These are phyloP conservation scores for Egretta garzetta DNA, from an alignment of 2,113 vertebrate genomes.

Conservation along the genomic window DNA sequence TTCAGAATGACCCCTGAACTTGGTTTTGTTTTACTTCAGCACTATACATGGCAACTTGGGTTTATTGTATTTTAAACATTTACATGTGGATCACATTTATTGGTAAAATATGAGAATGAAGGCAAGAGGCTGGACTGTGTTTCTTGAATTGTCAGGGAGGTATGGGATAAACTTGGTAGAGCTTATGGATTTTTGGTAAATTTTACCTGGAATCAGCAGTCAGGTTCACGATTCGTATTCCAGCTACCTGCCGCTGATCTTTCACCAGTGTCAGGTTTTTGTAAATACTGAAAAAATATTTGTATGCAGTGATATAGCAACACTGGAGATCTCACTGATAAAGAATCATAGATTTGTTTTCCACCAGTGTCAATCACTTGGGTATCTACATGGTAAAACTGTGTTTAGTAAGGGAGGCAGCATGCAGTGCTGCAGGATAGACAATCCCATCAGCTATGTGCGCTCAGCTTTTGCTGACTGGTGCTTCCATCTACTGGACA, in stretches of 20 bases:
- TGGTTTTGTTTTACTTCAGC: not conserved
- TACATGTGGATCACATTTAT: not conserved
- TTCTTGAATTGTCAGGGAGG: not conserved
- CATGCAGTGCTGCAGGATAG: not conserved
- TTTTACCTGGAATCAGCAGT: not conserved
- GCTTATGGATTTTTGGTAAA: not conserved
- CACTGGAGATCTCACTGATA: not conserved
- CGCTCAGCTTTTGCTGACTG: not conserved
- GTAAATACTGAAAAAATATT: not conserved
- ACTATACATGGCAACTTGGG: not conserved
- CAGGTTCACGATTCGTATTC: not conserved
- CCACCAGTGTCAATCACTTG: not conserved
- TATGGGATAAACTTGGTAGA: not conserved
- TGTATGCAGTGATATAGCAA: not conserved
- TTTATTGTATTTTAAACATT: not conserved
- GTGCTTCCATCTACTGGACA: constrained; percentile 57
- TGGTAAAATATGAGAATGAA: not conserved
- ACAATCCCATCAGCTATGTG: rapidly evolving
- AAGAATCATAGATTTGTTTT: not conserved
- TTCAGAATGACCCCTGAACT: not conserved
- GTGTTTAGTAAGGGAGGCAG: not conserved
- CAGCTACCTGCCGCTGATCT: not conserved
- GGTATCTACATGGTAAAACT: not conserved
- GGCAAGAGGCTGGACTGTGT: not conserved
- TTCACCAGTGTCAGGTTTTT: not conserved